These are phyloP conservation scores for Caenorhabditis uteleia DNA, from an alignment of 2,888 invertebrate species.

Conservation along the genomic window DNA sequence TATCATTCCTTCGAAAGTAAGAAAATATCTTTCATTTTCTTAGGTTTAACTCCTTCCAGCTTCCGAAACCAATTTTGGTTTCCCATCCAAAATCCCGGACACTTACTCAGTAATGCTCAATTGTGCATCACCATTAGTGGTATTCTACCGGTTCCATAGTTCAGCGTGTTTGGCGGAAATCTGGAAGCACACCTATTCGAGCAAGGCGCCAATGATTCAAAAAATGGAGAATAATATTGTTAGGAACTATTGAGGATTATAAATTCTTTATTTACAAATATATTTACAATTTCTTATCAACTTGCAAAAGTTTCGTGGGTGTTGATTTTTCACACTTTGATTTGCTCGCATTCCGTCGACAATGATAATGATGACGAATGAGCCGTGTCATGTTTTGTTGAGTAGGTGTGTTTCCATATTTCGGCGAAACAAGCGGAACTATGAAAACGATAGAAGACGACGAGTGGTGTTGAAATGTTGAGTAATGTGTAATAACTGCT, in stretches of 20 bases:
- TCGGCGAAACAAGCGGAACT: conserved; percentile 27
- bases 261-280: too few species aligned
- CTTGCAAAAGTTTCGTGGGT: too few species aligned
- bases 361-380: background rate
- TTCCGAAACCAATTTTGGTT: conserved; percentile 57
- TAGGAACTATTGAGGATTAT: too few species aligned
- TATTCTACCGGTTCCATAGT: conserved; percentile 30
- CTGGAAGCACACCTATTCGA: conserved; percentile 19
- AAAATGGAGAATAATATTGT: too few species aligned
- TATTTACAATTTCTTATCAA: too few species aligned
- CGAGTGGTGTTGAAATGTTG: too few species aligned
- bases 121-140: conserved; percentile 30
- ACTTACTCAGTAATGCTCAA: conserved; percentile 44
- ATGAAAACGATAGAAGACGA: too few species aligned
- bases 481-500: too few species aligned
- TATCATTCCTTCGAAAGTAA: conserved; percentile 53
- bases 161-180: conserved; percentile 32
- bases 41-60: conserved; percentile 35
- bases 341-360: too few species aligned
- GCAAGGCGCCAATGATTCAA: too few species aligned
- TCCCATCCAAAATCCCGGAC: conserved; percentile 20
- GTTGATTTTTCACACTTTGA: too few species aligned
- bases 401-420: conserved; percentile 21
- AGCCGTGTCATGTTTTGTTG: background rate
- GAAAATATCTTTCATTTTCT: too few species aligned